Conservation (phyloP, 2,113 vertebrate genomes). For the Nothobranchius kuhntae region DNA sequence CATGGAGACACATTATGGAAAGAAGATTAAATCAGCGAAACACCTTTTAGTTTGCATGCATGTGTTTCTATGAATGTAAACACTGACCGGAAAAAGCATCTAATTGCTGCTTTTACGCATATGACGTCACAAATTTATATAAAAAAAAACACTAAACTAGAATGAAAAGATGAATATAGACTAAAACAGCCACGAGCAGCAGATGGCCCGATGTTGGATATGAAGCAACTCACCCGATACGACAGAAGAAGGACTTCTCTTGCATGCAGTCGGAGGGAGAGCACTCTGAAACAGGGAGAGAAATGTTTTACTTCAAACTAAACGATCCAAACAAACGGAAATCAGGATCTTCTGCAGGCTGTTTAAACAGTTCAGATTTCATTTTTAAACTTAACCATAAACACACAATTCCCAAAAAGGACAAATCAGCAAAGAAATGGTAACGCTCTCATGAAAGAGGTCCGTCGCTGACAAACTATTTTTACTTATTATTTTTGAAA, state of each 20-base stretch:
- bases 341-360: neutral
- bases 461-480: too few relatives aligned
- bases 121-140: slow-evolving; percentile 53
- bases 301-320: slow-evolving; percentile 53
- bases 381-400: too few relatives aligned
- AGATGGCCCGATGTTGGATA: slow-evolving; percentile 45
- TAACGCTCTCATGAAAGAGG: too few relatives aligned
- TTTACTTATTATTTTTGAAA: too few relatives aligned
- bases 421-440: too few relatives aligned
- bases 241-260: slow-evolving; percentile 97
- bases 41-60: neutral
- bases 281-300: slow-evolving; percentile 78
- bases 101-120: slow-evolving; percentile 20
- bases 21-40: neutral
- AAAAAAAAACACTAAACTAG: slow-evolving; percentile 35
- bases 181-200: slow-evolving; percentile 23
- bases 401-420: too few relatives aligned
- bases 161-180: slow-evolving; percentile 57
- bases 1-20: neutral
- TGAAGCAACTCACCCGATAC: slow-evolving; percentile 85
- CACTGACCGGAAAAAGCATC: slow-evolving; percentile 37
- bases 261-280: slow-evolving; percentile 87
- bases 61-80: neutral
- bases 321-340: neutral
- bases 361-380: neutral